Percentiles rank a stretch among this genome's conserved stretches.
These are phyloP conservation scores for Cotesia glomerata DNA, from an alignment of 1,140 invertebrate species.

Conservation along the genomic window DNA sequence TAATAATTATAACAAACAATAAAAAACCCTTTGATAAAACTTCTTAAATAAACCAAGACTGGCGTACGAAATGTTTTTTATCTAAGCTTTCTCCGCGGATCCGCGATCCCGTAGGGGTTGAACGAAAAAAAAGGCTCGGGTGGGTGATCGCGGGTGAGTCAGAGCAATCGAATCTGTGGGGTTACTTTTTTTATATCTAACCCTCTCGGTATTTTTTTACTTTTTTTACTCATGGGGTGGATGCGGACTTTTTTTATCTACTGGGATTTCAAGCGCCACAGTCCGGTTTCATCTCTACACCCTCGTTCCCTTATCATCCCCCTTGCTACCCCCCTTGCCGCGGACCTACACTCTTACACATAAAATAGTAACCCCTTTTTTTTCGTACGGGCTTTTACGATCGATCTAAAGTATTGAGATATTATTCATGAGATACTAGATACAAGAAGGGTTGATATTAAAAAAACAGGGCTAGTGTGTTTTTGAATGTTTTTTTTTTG, in stretches of 20 bases:
- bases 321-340: conserved; percentile 1
- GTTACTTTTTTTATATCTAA: conserved; percentile 11
- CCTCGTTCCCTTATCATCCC: conserved; percentile 20
- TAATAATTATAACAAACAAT: no score
- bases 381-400: conserved; percentile 35
- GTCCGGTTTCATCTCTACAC: conserved; percentile 52
- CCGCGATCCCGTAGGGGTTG: conserved; percentile 15
- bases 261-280: conserved; percentile 56
- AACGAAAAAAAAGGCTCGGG: conserved; percentile 16
- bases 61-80: no score
- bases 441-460: conserved; percentile 41
- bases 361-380: conserved; percentile 25
- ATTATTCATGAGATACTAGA: conserved; percentile 59
- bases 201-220: background rate
- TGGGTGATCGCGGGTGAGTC: conserved; percentile 33
- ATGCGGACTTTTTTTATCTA: conserved; percentile 57
- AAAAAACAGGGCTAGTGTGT: background rate
- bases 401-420: conserved; percentile 46
- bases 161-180: conserved; percentile 26
- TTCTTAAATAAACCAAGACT: no score
- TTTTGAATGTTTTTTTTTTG: no score
- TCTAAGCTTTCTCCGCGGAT: conserved; percentile 2
- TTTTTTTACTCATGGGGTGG: conserved; percentile 38
- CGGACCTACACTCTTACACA: conserved; percentile 8
- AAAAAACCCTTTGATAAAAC: conserved; percentile 2